These are phyloP conservation scores for Paramormyrops hopkinsi DNA, from an alignment of 2,797 vertebrate genomes.

Conservation along the genomic window DNA sequence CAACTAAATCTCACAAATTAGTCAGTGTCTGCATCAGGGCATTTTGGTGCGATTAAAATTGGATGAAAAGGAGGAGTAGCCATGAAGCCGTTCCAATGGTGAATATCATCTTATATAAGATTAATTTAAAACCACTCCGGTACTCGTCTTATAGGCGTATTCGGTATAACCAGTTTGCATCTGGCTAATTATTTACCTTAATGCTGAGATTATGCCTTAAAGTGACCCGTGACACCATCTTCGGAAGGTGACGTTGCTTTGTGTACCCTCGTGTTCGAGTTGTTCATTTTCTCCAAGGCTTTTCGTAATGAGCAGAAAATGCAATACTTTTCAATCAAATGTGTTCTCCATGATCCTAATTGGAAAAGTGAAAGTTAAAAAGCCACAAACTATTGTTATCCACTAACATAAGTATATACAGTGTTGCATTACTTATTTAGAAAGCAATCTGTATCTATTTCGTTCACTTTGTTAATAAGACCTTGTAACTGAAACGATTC, in stretches of 20 bases:
- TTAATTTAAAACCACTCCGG: not conserved
- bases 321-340: not conserved
- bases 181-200: not conserved
- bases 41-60: conserved; percentile 9
- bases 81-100: not conserved
- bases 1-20: conserved; percentile 9
- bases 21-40: conserved; percentile 3
- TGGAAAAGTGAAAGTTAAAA: not conserved
- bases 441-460: not conserved
- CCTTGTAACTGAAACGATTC: not conserved
- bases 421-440: not conserved
- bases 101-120: conserved; percentile 1
- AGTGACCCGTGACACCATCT: not conserved
- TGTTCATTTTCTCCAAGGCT: not conserved
- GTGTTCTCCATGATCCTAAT: not conserved
- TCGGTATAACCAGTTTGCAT: not conserved
- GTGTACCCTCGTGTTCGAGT: too few species aligned
- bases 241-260: not conserved
- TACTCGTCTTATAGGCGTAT: not conserved
- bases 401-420: not conserved
- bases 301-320: not conserved
- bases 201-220: not conserved
- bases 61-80: not conserved
- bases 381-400: not conserved
- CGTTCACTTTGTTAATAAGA: not conserved